Percentiles rank a stretch among this genome's conserved stretches.
phyloP scores from a whole-genome alignment of 2,113 vertebrate species.

The Corythaeola cristata region DNA sequence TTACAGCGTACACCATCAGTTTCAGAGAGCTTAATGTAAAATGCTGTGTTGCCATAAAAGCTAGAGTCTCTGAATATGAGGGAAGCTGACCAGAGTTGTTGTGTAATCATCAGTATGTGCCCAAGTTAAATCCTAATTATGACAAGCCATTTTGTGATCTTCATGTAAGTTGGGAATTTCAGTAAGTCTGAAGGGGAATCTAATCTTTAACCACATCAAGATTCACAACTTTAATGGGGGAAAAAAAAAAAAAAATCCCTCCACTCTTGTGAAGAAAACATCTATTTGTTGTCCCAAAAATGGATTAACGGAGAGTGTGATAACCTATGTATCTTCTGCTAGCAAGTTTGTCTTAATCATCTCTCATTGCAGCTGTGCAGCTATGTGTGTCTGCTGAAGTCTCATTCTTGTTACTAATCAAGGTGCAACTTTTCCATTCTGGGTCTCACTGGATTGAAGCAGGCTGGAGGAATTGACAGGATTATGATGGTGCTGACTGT shows the following conservation, averaged over 20 bases:
- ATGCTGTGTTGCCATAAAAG: background rate
- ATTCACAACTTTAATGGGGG: background rate
- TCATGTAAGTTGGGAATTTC: background rate
- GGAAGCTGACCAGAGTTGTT: background rate
- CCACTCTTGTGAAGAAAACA: background rate
- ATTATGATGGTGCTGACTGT: background rate
- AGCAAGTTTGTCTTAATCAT: background rate
- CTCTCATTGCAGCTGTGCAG: background rate
- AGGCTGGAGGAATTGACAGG: background rate
- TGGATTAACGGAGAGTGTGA: background rate
- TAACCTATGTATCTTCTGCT: background rate
- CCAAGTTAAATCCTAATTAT: background rate
- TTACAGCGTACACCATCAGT: background rate
- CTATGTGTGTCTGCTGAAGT: background rate
- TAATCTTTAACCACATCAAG: background rate
- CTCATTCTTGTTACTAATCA: background rate
- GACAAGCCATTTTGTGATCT: background rate
- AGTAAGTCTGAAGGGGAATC: background rate
- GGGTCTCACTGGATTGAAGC: background rate
- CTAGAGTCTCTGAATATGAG: background rate
- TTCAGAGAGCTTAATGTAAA: background rate
- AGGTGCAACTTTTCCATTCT: background rate
- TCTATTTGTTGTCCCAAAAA: background rate
- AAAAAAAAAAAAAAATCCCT: background rate
- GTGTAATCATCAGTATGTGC: background rate